Evolutionary conservation across 2,113 vertebrate genomes (phyloP).

Genomic region (Hystrix cristata): DNA sequence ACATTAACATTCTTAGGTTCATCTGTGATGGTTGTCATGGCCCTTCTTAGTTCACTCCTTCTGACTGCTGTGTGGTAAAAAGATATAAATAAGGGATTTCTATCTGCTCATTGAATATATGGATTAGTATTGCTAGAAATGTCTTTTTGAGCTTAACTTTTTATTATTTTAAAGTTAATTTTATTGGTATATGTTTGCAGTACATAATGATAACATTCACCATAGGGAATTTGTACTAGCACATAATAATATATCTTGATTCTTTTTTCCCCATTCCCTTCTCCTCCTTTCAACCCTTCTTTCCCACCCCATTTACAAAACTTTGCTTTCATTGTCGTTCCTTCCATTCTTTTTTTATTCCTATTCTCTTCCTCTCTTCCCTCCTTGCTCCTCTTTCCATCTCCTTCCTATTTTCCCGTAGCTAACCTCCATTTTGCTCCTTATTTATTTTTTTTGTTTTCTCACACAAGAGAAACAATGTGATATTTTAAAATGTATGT

Average conservation of each 20-base stretch:
- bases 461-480: neutral
- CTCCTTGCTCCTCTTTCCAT: neutral
- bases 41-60: neutral
- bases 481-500: neutral
- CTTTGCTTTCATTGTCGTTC: neutral
- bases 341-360: neutral
- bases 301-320: neutral
- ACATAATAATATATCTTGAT: neutral
- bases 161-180: neutral
- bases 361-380: neutral
- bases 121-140: neutral
- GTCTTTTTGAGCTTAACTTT: neutral
- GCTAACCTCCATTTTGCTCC: neutral
- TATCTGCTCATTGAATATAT: neutral
- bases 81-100: neutral
- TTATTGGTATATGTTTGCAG: neutral
- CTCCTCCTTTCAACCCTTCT: neutral
- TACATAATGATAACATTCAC: neutral
- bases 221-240: neutral
- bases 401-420: neutral
- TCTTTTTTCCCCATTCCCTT: neutral
- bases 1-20: neutral
- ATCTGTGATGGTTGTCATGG: neutral
- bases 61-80: neutral
- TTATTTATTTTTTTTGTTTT: neutral